Base-by-base conservation (phyloP, 2,113 vertebrate species). In the Paedocypris sp. region DNA sequence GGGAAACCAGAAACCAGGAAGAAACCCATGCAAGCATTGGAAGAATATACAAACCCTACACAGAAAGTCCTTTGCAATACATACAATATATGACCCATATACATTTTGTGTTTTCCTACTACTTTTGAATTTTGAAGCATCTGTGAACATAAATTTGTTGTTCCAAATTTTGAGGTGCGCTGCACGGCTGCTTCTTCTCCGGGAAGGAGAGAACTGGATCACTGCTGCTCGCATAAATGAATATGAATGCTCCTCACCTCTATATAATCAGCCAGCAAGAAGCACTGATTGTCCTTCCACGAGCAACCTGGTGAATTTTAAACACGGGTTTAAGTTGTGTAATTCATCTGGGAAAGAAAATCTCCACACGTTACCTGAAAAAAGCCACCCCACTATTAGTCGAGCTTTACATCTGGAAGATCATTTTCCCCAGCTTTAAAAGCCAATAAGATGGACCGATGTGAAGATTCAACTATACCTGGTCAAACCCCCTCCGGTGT, bases 181-280 rank as follows among this genome's bases (percentile, higher is more conserved):
- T 15, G 18, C 32, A 13, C 20, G 3, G 48, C 6, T 38, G 13
- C 35, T 16, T 41, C 42, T 1, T 46, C 11, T 43, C 45, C 58
- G 20, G 59, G 48, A 60, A 64, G 48, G 54, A 48, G 46, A 51
- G 74, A 75, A 72, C 67, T 53, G 73, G 77, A 66, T 9, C 1
- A 67, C 62, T 48, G 74, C 68, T 47, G 66, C 75, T 67, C 61
- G 80, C 77, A 81, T 78, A 81, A 75, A 82, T 82, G 82, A 82
- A 85, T 85, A 79, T 73, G 73, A 84, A 85, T 80, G 72, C 73
- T 63, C 70, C 67, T 25, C 75, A 60, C 74, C 79, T 76, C 46
- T 80, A 76, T 64, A 82, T 79, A 83, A 85, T 86, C 80, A 82
- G 69, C 66, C 70, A 62, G 77, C 70, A 72, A 77, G 80, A 79